Base-by-base conservation (phyloP, 1,140 invertebrate species). In the Drosophila nannoptera region DNA sequence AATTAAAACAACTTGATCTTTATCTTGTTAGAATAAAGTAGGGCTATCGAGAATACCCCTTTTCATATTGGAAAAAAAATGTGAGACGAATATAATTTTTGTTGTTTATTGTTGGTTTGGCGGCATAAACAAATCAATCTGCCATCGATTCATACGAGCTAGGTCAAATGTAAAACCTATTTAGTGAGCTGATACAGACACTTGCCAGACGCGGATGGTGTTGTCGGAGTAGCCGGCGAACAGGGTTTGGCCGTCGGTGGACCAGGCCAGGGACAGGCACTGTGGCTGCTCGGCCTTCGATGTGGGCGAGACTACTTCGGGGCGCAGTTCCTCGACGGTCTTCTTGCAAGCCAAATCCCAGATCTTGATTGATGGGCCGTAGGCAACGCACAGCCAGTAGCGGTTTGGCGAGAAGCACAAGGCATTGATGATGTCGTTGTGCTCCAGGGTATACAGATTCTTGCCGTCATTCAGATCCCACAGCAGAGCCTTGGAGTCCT, bases 401-500 rank as follows among this genome's bases (percentile, higher is more conserved):
- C 99, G 95, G 91, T 99, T 99, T 52, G 99, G 99, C 80, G 97
- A 99, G 94, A 99, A 99, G 93, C 97, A 98, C 73, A 99, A 91
- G 6, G 98, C 96, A 87, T 98, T 99, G 91, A 99, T 99, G 88
- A 97, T 97, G 87, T 99, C 98, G 90, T 98, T 98, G 90, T 99
- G 98, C 87, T 99, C 97, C 74, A 99, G 92, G 33, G 98, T 99
- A 91, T 99, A 99, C 83, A 99, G 92, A 90, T 99, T 98, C 91
- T 99, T 99, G 91, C 97, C 98, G 90, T 99, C 99, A 91, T 99
- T 99, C 78, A 99, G 92, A 91, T 99, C 99, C 98, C 98, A 99
- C 52, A 99, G 91, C 97, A 99, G 99, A 7, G 98, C 98, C 91
- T 98, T 98, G 91, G 97, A 97, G 91, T 99, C 99, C 93, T 99